Evolutionary conservation across 2,888 invertebrate genomes (phyloP), one percentile per base, ranked within the genome.

Genomic region (Leptopilina syphax): DNA sequence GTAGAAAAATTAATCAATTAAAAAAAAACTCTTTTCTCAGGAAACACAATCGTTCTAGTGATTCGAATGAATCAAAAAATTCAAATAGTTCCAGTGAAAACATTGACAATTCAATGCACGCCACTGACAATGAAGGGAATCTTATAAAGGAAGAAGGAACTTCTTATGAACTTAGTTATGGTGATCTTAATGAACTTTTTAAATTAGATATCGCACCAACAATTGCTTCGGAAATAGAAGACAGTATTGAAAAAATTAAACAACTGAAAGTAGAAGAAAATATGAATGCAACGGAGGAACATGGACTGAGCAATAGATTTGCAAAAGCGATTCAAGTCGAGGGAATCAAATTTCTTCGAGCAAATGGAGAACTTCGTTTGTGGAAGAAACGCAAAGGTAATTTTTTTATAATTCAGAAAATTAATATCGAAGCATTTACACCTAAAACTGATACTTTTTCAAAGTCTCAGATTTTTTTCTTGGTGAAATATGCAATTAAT

Each of bases 281-380:
- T 82, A 81, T 81, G 76, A 84, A 83, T 44, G 65, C 8, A n/a
- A 76, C 44, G 54, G 84, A 77, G 82, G 85, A 89, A 77, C 76
- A 47, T 34, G 83, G 82, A 65, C 81, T 86, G 77, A 83, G 76
- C 78, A 84, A 85, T 76, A 81, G 77, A 76, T 77, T 82, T 47
- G 80, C 65, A 63, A 34, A 76, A 44, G 12, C 54, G 24, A 41
- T 47, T 12, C 5, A 24, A 12, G 13, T 66, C 24, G 77, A 78
- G 13, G 77, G 77, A 47, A 65, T 65, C 10, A 18, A 50, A 27
- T 80, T 80, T 57, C 18, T 82, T 4, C 60, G 78, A 70, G 87
- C 89, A 0, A 79, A 82, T 60, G 90, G 89, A 47, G 82, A 86
- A 65, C 86, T 90, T 34, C 85, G 87, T 57, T 87, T 89, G n/a